These are phyloP conservation scores for Remorina albescens DNA, from an alignment of 2,797 vertebrate genomes.

Conservation along the genomic window DNA sequence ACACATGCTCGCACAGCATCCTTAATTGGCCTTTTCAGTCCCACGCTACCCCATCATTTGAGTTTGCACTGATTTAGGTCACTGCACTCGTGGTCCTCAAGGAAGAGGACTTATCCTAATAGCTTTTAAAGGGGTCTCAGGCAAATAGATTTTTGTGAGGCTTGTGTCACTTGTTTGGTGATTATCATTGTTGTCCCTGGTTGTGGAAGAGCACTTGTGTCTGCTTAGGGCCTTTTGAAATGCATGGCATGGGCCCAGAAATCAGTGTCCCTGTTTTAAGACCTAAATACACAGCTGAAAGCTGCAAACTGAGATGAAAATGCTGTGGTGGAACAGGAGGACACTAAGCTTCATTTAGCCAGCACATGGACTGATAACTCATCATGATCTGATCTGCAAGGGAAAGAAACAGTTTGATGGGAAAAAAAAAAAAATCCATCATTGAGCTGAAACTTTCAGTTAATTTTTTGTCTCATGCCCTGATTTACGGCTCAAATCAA, in stretches of 20 bases:
- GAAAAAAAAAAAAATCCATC: constrained; percentile 25
- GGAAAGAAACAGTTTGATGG: constrained; percentile 44
- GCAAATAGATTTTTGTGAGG: constrained; percentile 50
- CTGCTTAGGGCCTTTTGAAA: constrained; percentile 59
- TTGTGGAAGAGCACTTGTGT: constrained; percentile 45
- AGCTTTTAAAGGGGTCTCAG: constrained; percentile 55
- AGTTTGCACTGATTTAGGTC: constrained; percentile 71
- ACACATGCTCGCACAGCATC: constrained; percentile 34
- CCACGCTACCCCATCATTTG: constrained; percentile 40
- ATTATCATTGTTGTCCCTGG: constrained; percentile 56
- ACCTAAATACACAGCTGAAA: constrained; percentile 72
- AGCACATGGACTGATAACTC: constrained; percentile 58
- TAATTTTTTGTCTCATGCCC: constrained; percentile 19
- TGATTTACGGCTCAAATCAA: constrained; percentile 38
- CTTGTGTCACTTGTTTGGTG: constrained; percentile 29
- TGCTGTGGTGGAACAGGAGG: constrained; percentile 67
- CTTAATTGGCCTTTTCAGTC: constrained; percentile 62
- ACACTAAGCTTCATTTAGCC: constrained; percentile 73
- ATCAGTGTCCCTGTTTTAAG: constrained; percentile 69
- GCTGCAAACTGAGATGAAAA: constrained; percentile 70
- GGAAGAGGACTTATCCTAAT: constrained; percentile 66
- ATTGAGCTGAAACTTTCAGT: constrained; percentile 22
- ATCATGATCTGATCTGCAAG: constrained; percentile 57
- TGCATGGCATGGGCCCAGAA: constrained; percentile 62
- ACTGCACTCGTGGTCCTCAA: constrained; percentile 59